These are phyloP conservation scores for Cryptus viduatorius DNA, from an alignment of 2,888 invertebrate species.

Conservation along the genomic window DNA sequence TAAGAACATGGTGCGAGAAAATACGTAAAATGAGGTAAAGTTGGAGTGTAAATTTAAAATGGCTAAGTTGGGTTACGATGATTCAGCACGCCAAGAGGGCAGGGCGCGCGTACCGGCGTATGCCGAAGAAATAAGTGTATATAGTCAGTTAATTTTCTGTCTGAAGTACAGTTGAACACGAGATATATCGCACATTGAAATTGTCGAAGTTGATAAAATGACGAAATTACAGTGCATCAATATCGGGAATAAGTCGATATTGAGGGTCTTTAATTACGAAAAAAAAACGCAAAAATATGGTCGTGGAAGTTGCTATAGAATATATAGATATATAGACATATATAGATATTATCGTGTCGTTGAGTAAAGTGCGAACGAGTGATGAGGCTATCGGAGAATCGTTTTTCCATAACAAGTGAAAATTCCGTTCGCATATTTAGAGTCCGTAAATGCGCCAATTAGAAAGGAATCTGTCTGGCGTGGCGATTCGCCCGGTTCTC, in stretches of 20 bases:
- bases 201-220: neutral
- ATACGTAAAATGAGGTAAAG: conserved; percentile 18
- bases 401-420: conserved; percentile 54
- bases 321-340: neutral
- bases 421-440: conserved; percentile 62
- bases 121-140: neutral
- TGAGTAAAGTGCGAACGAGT: conserved; percentile 60
- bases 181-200: neutral
- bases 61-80: conserved; percentile 35
- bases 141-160: neutral
- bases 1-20: conserved; percentile 22
- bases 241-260: conserved; percentile 5
- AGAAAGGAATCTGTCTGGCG: conserved; percentile 69
- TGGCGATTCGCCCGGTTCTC: conserved; percentile 15
- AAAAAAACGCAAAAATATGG: neutral
- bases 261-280: conserved; percentile 16
- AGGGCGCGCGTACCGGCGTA: neutral
- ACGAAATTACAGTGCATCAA: conserved; percentile 2
- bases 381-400: conserved; percentile 48
- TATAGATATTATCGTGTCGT: conserved; percentile 64
- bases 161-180: conserved; percentile 4
- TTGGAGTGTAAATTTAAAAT: neutral
- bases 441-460: conserved; percentile 74
- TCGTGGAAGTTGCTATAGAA: neutral
- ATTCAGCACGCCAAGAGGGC: conserved; percentile 27